Evolutionary conservation across 2,113 vertebrate genomes (phyloP), one percentile per base, ranked within the genome.

Genomic region (Vicugna pacos): DNA sequence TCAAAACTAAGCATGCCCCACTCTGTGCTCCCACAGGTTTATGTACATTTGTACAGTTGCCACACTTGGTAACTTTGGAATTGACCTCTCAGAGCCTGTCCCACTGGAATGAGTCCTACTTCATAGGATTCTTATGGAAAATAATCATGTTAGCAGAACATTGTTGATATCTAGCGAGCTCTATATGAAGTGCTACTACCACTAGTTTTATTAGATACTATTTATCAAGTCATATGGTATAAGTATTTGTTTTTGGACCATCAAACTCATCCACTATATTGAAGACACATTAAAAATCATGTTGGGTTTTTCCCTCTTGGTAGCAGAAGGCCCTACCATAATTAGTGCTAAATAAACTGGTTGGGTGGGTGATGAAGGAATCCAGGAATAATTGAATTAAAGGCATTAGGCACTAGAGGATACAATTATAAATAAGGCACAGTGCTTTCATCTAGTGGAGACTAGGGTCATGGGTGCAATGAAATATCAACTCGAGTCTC

Each of bases 391-490:
- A n/a, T 28, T 65, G 22, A 90, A 90, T 24, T 22, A 73, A 82
- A 67, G 35, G 3, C 8, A 46, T 16, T 12, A 50, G 50, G 19
- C 22, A 24, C 5, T 15, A 48, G 22, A 17, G 12, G 60, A 58
- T 13, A 38, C 35, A 83, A 11, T 30, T 28, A 50, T 19, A 81
- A 54, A 15, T 20, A 14, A 89, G 30, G 35, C 32, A 28, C 5
- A 3, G 0, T 26, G 30, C 10, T 30, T 32, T n/a, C 32, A 20
- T n/a, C 54, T 12, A 19, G 24, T 30, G 22, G 32, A 65, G 3
- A 16, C 26, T 26, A 60, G 65, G 14, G 6, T 0, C 0, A 0
- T 0, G 2, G 3, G 5, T 3, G 11, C 5, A 0, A 14, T 2
- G 69, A 60, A 58, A 54, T 28, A 19, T 3, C 30, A 22, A 8